Evolutionary conservation across 2,113 vertebrate species (phyloP), one percentile per base, ranked within the genome.

Genomic region (Seriola quinqueradiata): DNA sequence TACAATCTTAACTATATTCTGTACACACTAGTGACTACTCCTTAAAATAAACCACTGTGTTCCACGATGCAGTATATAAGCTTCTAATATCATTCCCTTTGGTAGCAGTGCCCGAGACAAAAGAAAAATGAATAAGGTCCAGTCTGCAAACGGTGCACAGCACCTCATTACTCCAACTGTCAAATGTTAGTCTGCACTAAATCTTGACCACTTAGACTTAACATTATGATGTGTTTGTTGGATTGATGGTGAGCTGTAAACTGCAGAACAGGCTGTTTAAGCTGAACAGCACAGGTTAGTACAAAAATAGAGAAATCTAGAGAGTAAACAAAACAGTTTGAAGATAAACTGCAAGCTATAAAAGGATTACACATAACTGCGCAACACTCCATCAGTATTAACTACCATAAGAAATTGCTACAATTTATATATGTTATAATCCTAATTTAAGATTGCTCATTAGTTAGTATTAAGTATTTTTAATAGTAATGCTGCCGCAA

Each of bases 301-400:
- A 94, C 36, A 92, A 90, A 92, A 91, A 92, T 91, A 91, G 69
- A 94, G 40, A 85, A 70, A 76, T 85, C 44, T 74, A 73, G 25
- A 71, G n/a, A 68, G 73, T 69, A 79, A 79, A 55, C 57, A 75
- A 67, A 72, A 21, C 32, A 71, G 34, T 60, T 44, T 44, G 8
- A 63, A 79, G 25, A 77, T 77, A 48, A 79, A 86, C 44, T n/a
- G 38, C 7, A 70, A 64, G 13, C 60, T 75, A 58, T 57, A 42
- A 81, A 77, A 76, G 70, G 14, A 13, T 58, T 42, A 80, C 25
- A 50, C 42, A 70, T 25, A 25, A 16, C 61, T 63, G 58, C 2
- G 46, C 21, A 82, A 42, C 46, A 81, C 21, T 16, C 67, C 65
- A 57, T 59, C 17, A 32, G 52, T 40, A 76, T 59, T 48, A 4